Base-by-base conservation (phyloP, 2,797 vertebrate genomes). In the Hydrolagus colliei region DNA sequence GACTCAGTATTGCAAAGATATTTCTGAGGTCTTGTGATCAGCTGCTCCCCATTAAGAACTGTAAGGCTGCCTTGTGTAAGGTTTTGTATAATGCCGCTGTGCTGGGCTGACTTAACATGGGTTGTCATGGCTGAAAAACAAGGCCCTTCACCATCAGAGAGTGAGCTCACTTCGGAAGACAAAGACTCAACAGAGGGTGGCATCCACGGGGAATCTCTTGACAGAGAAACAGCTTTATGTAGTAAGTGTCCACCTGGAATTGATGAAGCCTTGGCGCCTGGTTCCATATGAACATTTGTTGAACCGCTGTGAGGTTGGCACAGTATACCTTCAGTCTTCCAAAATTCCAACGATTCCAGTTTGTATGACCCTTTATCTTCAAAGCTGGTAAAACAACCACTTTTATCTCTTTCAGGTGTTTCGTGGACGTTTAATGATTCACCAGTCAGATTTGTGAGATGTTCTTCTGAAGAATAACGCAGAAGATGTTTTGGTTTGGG, bases 321-420 rank as follows among this genome's bases (percentile, higher is more conserved):
- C 13, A 20, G 5, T 35, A 68, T 68, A 67, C 79, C 14, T 35
- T 16, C 65, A n/a, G 65, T n/a, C 18, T 68, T 63, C 65, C 65
- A 20, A 52, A 84, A 84, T 68, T 67, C 12, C 9, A 71, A 71
- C 20, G 65, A 68, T 63, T 12, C 79, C 16, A 52, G 35, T 84
- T 68, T 68, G 71, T 18, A 41, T 1, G 13, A 52, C 8, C 9
- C 12, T 11, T 18, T 18, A 68, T 32, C 65, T 71, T 84, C 79
- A 71, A 68, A 7, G 35, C 41, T 52, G 16, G 32, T 20, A 52
- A 52, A 32, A 71, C 3, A 84, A 84, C 41, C 52, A 35, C 89
- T 89, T 73, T 90, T 92, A 8, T 96, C 96, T 87, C 93, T 92
- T 74, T 95, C 95, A 0, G 95, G 95, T 85, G 92, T 82, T 87